Conservation (phyloP, 2,888 invertebrate species). For the Laothoe populi region DNA sequence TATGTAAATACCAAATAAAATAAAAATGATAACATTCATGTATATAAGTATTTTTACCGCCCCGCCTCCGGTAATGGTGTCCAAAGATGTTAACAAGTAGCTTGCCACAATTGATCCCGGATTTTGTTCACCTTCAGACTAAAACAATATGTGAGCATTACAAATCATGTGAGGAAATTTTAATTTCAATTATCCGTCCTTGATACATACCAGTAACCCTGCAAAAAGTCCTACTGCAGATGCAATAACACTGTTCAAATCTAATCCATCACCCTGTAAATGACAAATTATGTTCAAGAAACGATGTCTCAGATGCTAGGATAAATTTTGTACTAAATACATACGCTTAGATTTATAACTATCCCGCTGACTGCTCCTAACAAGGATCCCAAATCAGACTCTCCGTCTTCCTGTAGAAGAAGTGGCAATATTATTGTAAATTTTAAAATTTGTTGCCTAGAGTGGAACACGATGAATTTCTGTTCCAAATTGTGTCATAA, state of each 20-base stretch:
- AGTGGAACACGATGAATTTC: background rate
- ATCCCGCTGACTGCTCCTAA: constrained; percentile 77
- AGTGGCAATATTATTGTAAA: background rate
- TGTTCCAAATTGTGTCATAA: too few relatives aligned
- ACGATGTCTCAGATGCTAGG: background rate
- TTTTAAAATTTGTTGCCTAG: background rate
- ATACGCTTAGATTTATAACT: constrained; percentile 75
- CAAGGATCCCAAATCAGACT: constrained; percentile 76
- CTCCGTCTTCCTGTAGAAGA: constrained; percentile 68
- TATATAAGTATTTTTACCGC: constrained; percentile 59
- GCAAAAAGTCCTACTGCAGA: constrained; percentile 75
- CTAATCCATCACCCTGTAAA: constrained; percentile 78
- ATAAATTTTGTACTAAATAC: constrained; percentile 41
- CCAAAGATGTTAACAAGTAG: constrained; percentile 73
- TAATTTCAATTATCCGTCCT: background rate
- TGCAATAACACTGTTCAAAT: constrained; percentile 72
- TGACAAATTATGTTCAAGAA: background rate
- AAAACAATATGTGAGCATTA: constrained; percentile 32
- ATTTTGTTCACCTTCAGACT: constrained; percentile 77
- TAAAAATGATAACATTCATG: background rate
- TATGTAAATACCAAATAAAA: background rate
- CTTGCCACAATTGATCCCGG: constrained; percentile 74
- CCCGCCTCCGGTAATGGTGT: constrained; percentile 78
- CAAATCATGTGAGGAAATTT: constrained; percentile 8
- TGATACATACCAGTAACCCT: constrained; percentile 70